These are phyloP conservation scores for Bos taurus DNA, from an alignment of 2,113 vertebrate genomes.

Conservation along the genomic window DNA sequence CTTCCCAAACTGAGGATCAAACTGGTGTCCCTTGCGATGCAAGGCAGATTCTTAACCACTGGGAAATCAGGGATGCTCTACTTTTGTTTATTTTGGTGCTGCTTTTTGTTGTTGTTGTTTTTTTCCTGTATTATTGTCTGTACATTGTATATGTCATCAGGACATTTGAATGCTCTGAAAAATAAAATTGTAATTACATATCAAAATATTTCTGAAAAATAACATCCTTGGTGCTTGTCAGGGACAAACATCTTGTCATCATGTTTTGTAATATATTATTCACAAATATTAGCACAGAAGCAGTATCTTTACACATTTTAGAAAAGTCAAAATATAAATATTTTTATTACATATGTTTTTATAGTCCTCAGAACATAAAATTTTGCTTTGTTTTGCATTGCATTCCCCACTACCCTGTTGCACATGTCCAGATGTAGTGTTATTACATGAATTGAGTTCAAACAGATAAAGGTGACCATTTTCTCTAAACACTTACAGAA, in stretches of 20 bases:
- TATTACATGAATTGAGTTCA: neutral
- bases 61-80: neutral
- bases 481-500: neutral
- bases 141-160: constrained; percentile 39
- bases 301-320: neutral
- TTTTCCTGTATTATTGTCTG: constrained; percentile 36
- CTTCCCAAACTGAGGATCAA: neutral
- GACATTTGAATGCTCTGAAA: neutral
- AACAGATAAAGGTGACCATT: neutral
- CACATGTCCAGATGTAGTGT: neutral
- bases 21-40: neutral
- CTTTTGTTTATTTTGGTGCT: constrained; percentile 34
- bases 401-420: neutral
- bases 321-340: neutral
- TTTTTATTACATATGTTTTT: neutral
- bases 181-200: constrained; percentile 64
- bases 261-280: constrained; percentile 46
- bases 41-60: neutral
- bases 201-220: constrained; percentile 44
- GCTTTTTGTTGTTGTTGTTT: neutral
- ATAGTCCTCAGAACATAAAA: neutral
- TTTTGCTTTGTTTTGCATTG: neutral
- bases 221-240: neutral
- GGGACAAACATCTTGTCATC: neutral
- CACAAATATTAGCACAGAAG: neutral